Percentiles rank a stretch among this genome's conserved stretches.
Evolutionary conservation across 2,113 vertebrate genomes (phyloP).

Genomic region (Equus przewalskii): DNA sequence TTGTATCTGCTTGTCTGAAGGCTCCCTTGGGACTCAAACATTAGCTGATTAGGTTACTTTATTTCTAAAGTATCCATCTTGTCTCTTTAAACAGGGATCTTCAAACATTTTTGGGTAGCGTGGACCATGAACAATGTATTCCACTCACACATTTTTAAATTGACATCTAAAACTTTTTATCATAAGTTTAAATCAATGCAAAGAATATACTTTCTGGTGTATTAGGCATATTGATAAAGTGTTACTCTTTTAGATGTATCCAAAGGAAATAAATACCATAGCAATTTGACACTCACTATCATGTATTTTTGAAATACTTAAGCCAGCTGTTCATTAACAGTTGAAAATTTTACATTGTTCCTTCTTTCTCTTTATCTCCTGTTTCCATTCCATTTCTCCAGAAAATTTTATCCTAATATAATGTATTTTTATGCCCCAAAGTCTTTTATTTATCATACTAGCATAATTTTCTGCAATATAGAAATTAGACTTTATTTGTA

Average conservation of each 20-base stretch:
- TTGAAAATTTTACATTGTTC: slow-evolving; percentile 29
- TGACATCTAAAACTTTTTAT: background rate
- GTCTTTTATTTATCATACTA: slow-evolving; percentile 26
- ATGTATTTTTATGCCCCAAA: background rate
- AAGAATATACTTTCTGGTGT: background rate
- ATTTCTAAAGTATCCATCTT: background rate
- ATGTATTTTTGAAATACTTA: slow-evolving; percentile 36
- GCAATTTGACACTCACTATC: background rate
- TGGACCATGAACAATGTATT: background rate
- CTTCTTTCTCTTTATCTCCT: background rate
- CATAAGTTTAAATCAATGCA: background rate
- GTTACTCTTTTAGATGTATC: background rate
- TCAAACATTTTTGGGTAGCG: background rate
- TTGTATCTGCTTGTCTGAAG: background rate
- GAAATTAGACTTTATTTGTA: slow-evolving; percentile 52
- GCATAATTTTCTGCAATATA: background rate
- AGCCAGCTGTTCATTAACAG: slow-evolving; percentile 14
- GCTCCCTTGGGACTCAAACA: background rate
- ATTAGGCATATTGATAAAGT: background rate
- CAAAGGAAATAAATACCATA: background rate
- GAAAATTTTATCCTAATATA: slow-evolving; percentile 33
- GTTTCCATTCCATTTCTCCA: slow-evolving; percentile 33
- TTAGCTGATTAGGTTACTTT: background rate
- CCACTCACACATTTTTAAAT: background rate
- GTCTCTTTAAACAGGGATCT: background rate